Percentiles rank a stretch among this genome's conserved stretches.
phyloP scores from a whole-genome alignment of 64 coral and sea anemone species.

The Porites lutea region DNA sequence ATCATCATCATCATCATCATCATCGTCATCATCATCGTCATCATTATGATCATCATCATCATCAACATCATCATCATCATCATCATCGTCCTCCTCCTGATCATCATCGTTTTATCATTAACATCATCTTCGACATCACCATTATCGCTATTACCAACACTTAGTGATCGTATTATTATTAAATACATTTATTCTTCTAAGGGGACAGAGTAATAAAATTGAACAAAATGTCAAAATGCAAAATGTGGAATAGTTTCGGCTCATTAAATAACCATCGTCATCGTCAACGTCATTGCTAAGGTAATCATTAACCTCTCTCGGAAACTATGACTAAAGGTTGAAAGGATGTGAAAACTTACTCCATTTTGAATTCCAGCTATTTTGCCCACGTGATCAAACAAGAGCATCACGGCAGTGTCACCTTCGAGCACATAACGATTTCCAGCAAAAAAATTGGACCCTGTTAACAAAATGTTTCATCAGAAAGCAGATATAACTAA shows the following conservation, averaged over 20 bases:
- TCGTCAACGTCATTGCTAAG: not conserved
- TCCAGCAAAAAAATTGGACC: slow-evolving; percentile 64
- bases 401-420: slow-evolving; percentile 86
- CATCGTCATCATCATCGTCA: slow-evolving; percentile 3
- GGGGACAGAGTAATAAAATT: too few relatives aligned
- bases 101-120: not conserved
- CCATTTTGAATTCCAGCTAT: slow-evolving; percentile 95
- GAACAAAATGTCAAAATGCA: too few relatives aligned
- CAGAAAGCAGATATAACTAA: not conserved
- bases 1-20: not conserved
- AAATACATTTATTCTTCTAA: too few relatives aligned
- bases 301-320: not conserved
- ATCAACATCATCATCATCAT: not conserved
- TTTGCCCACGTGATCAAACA: slow-evolving; percentile 83
- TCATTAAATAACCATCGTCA: not conserved
- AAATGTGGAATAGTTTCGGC: too few relatives aligned
- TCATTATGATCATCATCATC: not conserved
- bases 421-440: slow-evolving; percentile 88
- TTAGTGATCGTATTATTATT: not conserved
- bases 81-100: not conserved
- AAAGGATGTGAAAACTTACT: slow-evolving; percentile 26
- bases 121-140: not conserved
- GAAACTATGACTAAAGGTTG: not conserved
- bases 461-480: slow-evolving; percentile 34
- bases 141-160: not conserved